A percentile compares a stretch with the other conserved stretches of the same genome.
These are phyloP conservation scores for Meloidogyne floridensis DNA, from an alignment of 1,140 invertebrate genomes.

Conservation along the genomic window DNA sequence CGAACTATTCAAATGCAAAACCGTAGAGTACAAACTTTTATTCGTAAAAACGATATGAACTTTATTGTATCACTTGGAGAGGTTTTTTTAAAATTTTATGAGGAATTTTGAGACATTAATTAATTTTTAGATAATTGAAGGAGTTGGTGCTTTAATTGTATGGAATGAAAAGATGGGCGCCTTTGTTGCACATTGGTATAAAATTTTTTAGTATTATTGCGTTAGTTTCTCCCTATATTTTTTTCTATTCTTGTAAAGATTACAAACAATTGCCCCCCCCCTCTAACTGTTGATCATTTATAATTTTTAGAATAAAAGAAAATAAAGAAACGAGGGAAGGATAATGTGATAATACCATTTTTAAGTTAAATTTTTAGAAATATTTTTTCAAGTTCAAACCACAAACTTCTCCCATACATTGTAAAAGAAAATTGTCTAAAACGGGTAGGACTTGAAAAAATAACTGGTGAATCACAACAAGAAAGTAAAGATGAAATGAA, in stretches of 20 bases:
- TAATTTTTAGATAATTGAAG: slow-evolving; percentile 16
- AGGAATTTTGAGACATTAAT: neutral
- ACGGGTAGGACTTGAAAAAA: slow-evolving; percentile 39
- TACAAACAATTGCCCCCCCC: too few relatives aligned
- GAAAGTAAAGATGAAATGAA: neutral
- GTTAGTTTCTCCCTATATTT: too few relatives aligned
- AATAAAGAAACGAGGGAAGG: too few relatives aligned
- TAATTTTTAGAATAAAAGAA: too few relatives aligned
- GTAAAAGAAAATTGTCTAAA: slow-evolving; percentile 46
- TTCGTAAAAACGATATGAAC: slow-evolving; percentile 10
- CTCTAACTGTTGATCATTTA: too few relatives aligned
- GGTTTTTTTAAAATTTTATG: neutral
- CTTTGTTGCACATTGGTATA: slow-evolving; percentile 12
- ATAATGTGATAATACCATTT: neutral
- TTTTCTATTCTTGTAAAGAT: too few relatives aligned
- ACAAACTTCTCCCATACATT: slow-evolving; percentile 35
- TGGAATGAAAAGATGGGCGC: slow-evolving; percentile 27
- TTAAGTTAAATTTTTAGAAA: neutral
- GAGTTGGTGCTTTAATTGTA: slow-evolving; percentile 20
- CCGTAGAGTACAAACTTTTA: slow-evolving; percentile 10
- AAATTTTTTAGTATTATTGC: neutral
- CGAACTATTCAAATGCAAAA: neutral
- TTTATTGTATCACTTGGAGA: slow-evolving; percentile 17
- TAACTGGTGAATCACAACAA: slow-evolving; percentile 12
- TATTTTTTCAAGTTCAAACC: slow-evolving; percentile 26